phyloP scores from a whole-genome alignment of 2,797 vertebrate genomes.

The Coregonus suidteri region DNA sequence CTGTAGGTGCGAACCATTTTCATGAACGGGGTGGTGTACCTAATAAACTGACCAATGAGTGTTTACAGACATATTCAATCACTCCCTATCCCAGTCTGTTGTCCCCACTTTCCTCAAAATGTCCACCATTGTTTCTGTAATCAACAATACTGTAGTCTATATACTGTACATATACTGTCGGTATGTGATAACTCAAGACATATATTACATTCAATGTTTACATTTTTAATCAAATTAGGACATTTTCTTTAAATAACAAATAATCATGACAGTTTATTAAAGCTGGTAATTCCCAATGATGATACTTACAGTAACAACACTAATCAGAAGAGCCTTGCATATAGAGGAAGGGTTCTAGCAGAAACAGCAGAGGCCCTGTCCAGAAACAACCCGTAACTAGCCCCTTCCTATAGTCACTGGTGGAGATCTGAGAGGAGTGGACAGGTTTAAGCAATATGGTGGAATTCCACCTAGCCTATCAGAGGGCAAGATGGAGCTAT shows the following conservation, averaged over 20 bases:
- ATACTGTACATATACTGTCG: slow-evolving; percentile 5
- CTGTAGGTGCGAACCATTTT: too few relatives aligned
- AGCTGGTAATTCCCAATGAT: slow-evolving; percentile 43
- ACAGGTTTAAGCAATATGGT: too few relatives aligned
- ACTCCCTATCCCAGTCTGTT: too few relatives aligned
- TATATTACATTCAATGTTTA: slow-evolving; percentile 42
- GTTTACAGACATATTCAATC: too few relatives aligned
- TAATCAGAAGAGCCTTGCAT: background rate
- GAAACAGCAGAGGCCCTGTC: too few relatives aligned
- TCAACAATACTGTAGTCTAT: too few relatives aligned
- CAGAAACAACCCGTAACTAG: background rate
- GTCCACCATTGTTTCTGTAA: too few relatives aligned
- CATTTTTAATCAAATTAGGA: slow-evolving; percentile 37
- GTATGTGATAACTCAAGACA: background rate
- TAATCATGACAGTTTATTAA: slow-evolving; percentile 41
- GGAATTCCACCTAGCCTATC: too few relatives aligned
- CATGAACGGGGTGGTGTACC: too few relatives aligned
- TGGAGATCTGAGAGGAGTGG: background rate
- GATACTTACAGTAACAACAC: background rate
- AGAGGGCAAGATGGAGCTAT: too few relatives aligned
- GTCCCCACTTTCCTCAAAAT: too few relatives aligned
- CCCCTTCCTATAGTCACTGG: background rate
- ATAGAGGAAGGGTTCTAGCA: background rate
- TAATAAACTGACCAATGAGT: too few relatives aligned
- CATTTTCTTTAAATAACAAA: slow-evolving; percentile 50